phyloP scores from a whole-genome alignment of 2,797 vertebrate genomes.

The Knipowitschia caucasica region DNA sequence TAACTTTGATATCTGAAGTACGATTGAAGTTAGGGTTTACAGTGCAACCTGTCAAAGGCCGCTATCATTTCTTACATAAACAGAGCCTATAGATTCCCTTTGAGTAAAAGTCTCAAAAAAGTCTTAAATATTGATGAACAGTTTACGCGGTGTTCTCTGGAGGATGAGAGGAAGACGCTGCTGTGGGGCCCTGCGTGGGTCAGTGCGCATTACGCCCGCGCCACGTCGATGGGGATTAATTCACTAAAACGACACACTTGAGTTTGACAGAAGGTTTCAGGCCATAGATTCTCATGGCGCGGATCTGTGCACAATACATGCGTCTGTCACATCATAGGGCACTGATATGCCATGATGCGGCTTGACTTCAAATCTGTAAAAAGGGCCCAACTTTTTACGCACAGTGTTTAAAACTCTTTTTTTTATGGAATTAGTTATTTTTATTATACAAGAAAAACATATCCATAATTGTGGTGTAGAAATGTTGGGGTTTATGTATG shows the following conservation, averaged over 20 bases:
- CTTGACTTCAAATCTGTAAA: neutral
- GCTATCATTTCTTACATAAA: no score
- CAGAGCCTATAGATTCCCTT: neutral
- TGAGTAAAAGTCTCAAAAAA: neutral
- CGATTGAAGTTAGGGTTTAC: no score
- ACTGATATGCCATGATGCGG: slow-evolving; percentile 31
- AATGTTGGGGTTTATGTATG: no score
- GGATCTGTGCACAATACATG: slow-evolving; percentile 28
- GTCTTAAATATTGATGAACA: neutral
- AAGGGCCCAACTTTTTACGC: neutral
- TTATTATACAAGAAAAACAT: no score
- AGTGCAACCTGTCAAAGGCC: no score
- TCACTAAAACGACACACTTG: slow-evolving; percentile 52
- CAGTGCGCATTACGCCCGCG: slow-evolving; percentile 60
- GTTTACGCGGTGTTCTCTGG: neutral
- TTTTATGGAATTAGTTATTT: no score
- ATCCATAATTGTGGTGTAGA: no score
- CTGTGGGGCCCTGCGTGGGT: slow-evolving; percentile 61
- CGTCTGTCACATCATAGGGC: slow-evolving; percentile 33
- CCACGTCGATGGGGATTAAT: slow-evolving; percentile 59
- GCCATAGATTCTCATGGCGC: slow-evolving; percentile 48
- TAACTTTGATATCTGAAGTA: no score
- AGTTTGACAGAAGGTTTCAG: slow-evolving; percentile 59
- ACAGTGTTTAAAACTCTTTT: neutral
- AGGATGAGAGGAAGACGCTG: slow-evolving; percentile 14